These are phyloP conservation scores for Sylvilagus bachmani DNA, from an alignment of 2,113 vertebrate genomes.

Conservation along the genomic window DNA sequence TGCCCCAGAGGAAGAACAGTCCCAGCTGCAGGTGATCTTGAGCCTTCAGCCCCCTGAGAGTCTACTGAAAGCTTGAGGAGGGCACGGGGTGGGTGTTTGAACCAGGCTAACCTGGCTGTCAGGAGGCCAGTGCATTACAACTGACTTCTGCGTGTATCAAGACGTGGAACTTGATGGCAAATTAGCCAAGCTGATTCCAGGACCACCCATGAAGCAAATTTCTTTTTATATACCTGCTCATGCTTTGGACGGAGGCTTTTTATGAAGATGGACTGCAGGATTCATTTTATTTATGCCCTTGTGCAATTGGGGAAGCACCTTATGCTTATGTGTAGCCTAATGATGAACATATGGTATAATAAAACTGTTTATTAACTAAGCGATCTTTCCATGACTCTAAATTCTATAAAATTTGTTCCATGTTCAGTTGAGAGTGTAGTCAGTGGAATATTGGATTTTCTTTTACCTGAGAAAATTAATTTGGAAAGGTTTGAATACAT, in stretches of 20 bases:
- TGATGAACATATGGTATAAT: not conserved
- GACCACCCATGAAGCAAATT: not conserved
- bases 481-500: not conserved
- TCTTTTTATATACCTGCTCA: not conserved
- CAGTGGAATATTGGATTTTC: not conserved
- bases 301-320: not conserved
- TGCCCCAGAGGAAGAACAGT: not conserved
- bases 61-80: not conserved
- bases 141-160: not conserved
- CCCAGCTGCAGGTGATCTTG: not conserved
- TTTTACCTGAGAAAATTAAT: conserved; percentile 43
- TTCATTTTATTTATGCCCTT: not conserved
- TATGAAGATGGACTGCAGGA: not conserved
- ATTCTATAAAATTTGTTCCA: not conserved
- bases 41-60: not conserved
- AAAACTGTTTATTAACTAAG: not conserved
- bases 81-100: too few relatives aligned
- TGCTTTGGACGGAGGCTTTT: not conserved
- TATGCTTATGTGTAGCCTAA: not conserved
- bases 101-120: not conserved
- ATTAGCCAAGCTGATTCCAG: not conserved
- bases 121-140: not conserved
- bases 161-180: not conserved
- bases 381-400: not conserved
- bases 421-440: not conserved